Evolutionary conservation across 30 jellyfish, hydroid and myxozoan genomes (phyloP).

Genomic region (Cassiopea andromeda): DNA sequence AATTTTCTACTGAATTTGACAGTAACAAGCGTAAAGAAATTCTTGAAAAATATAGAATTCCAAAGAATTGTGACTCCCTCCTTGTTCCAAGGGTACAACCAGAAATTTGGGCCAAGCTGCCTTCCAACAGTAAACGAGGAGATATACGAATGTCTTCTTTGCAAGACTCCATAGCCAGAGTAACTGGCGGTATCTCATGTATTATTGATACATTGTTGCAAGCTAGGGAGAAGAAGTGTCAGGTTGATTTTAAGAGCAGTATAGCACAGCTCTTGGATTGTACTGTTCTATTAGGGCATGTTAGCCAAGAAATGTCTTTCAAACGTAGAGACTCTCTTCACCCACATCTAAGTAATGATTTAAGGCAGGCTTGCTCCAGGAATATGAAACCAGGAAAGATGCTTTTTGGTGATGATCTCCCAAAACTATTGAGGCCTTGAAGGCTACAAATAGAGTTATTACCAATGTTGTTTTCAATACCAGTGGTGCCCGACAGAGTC

Average conservation of each 20-base stretch:
- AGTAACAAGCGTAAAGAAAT: too few relatives aligned
- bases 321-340: conserved; percentile 5
- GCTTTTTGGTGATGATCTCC: not conserved
- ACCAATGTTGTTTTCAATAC: too few relatives aligned
- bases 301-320: conserved; percentile 5
- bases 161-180: too few relatives aligned
- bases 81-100: too few relatives aligned
- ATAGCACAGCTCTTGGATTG: not conserved
- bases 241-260: too few relatives aligned
- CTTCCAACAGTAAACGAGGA: too few relatives aligned
- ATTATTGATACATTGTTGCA: too few relatives aligned
- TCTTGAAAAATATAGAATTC: too few relatives aligned
- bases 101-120: conserved; percentile 55
- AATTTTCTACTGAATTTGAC: conserved; percentile 16
- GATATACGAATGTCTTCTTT: too few relatives aligned
- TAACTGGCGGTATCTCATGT: not conserved
- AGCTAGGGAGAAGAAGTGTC: too few relatives aligned
- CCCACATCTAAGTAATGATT: conserved; percentile 18
- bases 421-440: not conserved
- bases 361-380: not conserved
- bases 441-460: not conserved
- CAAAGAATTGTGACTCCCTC: too few relatives aligned
- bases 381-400: not conserved
- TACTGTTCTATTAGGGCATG: not conserved
- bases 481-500: not conserved